These are phyloP conservation scores for Calvadosia cruxmelitensis DNA, from an alignment of 30 jellyfish, hydroid and myxozoan genomes.

Conservation along the genomic window DNA sequence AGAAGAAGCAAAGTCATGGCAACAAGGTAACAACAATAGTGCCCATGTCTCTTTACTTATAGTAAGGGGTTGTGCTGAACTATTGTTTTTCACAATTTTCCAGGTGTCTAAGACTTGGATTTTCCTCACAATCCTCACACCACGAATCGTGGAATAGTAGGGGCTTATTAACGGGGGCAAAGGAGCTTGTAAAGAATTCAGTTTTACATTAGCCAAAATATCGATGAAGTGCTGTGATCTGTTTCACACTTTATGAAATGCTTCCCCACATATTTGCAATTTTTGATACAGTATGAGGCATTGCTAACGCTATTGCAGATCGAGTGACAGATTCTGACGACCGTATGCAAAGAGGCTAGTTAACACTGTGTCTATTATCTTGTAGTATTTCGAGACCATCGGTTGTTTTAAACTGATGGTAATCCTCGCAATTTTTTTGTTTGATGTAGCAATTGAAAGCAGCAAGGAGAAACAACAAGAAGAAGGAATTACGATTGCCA, in stretches of 20 bases:
- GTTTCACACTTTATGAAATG: too few species aligned
- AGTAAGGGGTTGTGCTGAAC: too few species aligned
- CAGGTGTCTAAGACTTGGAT: too few species aligned
- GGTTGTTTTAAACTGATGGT: not conserved
- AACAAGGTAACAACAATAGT: slow-evolving; percentile 65
- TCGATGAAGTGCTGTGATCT: too few species aligned
- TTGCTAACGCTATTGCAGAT: not conserved
- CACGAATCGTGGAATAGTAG: too few species aligned
- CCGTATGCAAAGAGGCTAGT: not conserved
- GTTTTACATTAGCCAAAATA: not conserved
- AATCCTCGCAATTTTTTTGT: not conserved
- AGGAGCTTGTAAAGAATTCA: too few species aligned
- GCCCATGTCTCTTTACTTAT: too few species aligned
- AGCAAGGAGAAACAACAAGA: slow-evolving; percentile 87
- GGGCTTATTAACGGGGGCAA: too few species aligned
- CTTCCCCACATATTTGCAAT: too few species aligned
- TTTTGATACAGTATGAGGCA: too few species aligned
- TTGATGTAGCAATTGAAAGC: slow-evolving; percentile 39
- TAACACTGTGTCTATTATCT: not conserved
- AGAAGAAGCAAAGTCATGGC: slow-evolving; percentile 79
- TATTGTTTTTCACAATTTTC: too few species aligned
- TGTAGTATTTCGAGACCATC: not conserved
- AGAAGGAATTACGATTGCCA: slow-evolving; percentile 89
- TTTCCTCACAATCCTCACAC: too few species aligned
- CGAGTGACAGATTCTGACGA: not conserved